Percentiles rank a stretch among this genome's conserved stretches.
phyloP scores from a whole-genome alignment of 2,113 vertebrate species.

The Etheostoma cragini region DNA sequence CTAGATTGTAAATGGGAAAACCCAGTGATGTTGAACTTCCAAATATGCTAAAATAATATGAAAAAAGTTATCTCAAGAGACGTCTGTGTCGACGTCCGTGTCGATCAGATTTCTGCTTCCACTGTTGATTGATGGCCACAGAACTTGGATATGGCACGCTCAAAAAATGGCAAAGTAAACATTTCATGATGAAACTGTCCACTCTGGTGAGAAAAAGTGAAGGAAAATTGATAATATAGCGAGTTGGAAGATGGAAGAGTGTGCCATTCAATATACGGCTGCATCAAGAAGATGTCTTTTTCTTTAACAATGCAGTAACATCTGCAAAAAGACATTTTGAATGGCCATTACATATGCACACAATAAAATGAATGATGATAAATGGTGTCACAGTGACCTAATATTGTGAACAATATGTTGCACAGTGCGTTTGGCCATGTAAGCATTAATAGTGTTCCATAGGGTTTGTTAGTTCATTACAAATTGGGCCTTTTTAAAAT shows the following conservation, averaged over 20 bases:
- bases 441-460: conserved; percentile 27
- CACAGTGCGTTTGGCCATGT: conserved; percentile 3
- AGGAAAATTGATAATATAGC: conserved; percentile 20
- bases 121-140: conserved; percentile 41
- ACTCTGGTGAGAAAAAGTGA: conserved; percentile 4
- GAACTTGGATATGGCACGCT: conserved; percentile 11
- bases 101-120: conserved; percentile 14
- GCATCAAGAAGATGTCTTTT: not conserved
- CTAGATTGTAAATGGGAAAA: conserved; percentile 44
- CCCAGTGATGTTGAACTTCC: conserved; percentile 21
- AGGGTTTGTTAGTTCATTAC: conserved; percentile 47
- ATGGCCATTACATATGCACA: not conserved
- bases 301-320: not conserved
- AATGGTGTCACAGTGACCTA: conserved; percentile 31
- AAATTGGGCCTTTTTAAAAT: conserved; percentile 45
- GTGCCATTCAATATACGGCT: not conserved
- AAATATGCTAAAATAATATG: conserved; percentile 33
- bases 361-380: conserved; percentile 34
- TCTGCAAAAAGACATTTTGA: not conserved
- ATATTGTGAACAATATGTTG: conserved; percentile 16
- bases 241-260: conserved; percentile 8
- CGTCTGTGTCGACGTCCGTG: not conserved
- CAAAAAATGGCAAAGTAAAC: conserved; percentile 27
- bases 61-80: conserved; percentile 13
- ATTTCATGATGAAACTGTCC: conserved; percentile 50